phyloP scores from a whole-genome alignment of 2,888 invertebrate species.

The Hypolimnas misippus region DNA sequence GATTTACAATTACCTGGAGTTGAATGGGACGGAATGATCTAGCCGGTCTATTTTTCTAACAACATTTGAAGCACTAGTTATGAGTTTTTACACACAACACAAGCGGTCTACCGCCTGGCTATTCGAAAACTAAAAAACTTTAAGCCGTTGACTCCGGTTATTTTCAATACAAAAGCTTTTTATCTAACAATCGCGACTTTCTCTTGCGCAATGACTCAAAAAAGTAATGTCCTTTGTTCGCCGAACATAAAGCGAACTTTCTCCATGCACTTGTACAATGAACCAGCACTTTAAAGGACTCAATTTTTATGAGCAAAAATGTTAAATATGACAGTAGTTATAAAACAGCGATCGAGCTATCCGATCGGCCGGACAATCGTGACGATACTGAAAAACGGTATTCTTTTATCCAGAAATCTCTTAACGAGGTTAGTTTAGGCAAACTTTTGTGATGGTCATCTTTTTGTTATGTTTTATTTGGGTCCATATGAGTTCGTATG shows the following conservation, averaged over 20 bases:
- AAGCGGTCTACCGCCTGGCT: conserved; percentile 65
- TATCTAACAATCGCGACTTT: conserved; percentile 72
- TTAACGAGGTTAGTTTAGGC: conserved; percentile 84
- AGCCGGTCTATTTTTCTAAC: conserved; percentile 9
- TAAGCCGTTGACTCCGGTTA: conserved; percentile 63
- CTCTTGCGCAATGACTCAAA: conserved; percentile 72
- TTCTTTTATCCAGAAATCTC: conserved; percentile 83
- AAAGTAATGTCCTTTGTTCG: conserved; percentile 63
- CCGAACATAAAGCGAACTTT: conserved; percentile 67
- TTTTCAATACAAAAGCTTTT: conserved; percentile 71
- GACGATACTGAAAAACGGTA: conserved; percentile 83
- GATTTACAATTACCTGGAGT: conserved; percentile 18
- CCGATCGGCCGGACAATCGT: conserved; percentile 80
- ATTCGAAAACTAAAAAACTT: conserved; percentile 71
- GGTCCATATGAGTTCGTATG: conserved; percentile 76
- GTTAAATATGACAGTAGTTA: conserved; percentile 56
- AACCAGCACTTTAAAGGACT: conserved; percentile 49
- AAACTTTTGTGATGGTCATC: conserved; percentile 81
- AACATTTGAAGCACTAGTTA: conserved; percentile 25
- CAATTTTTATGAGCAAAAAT: conserved; percentile 47
- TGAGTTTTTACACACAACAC: conserved; percentile 54
- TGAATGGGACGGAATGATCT: conserved; percentile 3
- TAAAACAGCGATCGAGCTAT: conserved; percentile 71
- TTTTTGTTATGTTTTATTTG: conserved; percentile 76
- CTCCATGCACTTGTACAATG: conserved; percentile 65